phyloP scores from a whole-genome alignment of 2,797 vertebrate genomes.

The Lepidocolaptes lacrymiger region DNA sequence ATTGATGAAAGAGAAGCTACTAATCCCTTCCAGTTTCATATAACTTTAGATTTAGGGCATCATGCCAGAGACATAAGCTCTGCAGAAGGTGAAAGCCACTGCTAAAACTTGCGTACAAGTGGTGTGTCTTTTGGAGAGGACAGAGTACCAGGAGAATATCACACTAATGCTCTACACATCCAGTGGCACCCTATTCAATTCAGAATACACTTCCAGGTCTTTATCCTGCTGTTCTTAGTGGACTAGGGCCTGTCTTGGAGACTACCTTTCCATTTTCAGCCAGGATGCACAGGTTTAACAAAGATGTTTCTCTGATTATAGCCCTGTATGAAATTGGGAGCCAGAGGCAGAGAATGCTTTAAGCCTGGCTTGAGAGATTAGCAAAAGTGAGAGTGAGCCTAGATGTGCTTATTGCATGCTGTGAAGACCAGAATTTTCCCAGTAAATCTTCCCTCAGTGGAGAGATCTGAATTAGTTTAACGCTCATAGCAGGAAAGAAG shows the following conservation, averaged over 20 bases:
- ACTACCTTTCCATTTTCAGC: not conserved
- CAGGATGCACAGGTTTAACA: not conserved
- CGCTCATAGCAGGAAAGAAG: not conserved
- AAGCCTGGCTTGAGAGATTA: not conserved
- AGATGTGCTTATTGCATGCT: not conserved
- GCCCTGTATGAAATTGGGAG: not conserved
- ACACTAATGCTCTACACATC: not conserved
- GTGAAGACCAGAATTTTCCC: not conserved
- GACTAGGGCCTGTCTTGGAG: not conserved
- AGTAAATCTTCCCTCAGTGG: not conserved
- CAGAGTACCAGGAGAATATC: not conserved
- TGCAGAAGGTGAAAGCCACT: constrained; percentile 8
- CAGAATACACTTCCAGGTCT: not conserved
- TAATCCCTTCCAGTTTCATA: constrained; percentile 34
- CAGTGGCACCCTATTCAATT: not conserved
- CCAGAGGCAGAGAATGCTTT: not conserved
- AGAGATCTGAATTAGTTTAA: not conserved
- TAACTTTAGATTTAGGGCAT: constrained; percentile 50
- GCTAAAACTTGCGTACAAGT: not conserved
- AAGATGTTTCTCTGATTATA: not conserved
- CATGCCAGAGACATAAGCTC: not conserved
- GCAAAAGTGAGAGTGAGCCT: not conserved
- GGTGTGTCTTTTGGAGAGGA: not conserved
- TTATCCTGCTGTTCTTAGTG: constrained; percentile 21
- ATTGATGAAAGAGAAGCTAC: constrained; percentile 45